A percentile compares a stretch with the other conserved stretches of the same genome.
Conservation (phyloP, 2,888 invertebrate species). For the Margaritifera margaritifera region DNA sequence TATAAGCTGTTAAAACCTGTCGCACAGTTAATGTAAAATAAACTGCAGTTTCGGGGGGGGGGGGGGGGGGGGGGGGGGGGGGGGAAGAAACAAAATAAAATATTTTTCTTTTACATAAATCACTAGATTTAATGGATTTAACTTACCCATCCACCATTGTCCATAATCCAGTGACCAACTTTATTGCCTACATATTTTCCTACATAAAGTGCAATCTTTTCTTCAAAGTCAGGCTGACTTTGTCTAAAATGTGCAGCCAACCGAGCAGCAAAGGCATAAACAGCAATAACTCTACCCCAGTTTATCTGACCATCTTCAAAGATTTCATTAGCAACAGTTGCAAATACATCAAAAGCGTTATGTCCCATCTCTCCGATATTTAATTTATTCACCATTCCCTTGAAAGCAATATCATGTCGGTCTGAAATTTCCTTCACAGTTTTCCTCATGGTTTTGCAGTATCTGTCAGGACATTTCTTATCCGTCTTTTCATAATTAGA, state of each 20-base stretch:
- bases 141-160: constrained; percentile 71
- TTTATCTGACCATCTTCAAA: constrained; percentile 69
- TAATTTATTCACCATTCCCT: constrained; percentile 66
- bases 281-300: constrained; percentile 70
- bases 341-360: constrained; percentile 62
- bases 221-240: constrained; percentile 39
- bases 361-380: constrained; percentile 46
- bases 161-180: constrained; percentile 66
- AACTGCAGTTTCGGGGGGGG: not conserved
- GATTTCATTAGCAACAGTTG: constrained; percentile 67
- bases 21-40: not conserved
- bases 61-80: not conserved
- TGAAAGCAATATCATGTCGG: constrained; percentile 65
- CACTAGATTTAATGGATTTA: not conserved
- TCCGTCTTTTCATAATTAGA: constrained; percentile 47
- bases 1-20: no score
- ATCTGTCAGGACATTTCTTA: constrained; percentile 56
- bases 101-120: not conserved
- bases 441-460: constrained; percentile 68
- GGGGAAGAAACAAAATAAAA: not conserved
- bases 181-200: constrained; percentile 68
- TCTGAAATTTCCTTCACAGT: constrained; percentile 66
- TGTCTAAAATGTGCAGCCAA: constrained; percentile 53
- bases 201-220: constrained; percentile 64
- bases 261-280: constrained; percentile 68